Conservation (phyloP, 2,113 vertebrate genomes). For the Campylomormyrus tamandua region DNA sequence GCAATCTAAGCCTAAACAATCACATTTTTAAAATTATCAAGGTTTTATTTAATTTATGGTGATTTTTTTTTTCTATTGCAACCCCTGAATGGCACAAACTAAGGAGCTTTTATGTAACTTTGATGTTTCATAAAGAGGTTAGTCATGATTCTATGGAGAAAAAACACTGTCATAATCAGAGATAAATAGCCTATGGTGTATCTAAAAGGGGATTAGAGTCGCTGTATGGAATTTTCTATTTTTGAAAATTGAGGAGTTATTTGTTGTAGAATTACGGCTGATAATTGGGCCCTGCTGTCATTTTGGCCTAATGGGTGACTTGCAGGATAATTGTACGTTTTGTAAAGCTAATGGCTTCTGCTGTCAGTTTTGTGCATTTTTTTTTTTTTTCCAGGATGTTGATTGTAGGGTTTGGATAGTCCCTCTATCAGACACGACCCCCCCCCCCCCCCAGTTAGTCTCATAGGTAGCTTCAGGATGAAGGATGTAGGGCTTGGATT, state of each 20-base stretch:
- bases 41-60: neutral
- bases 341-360: slow-evolving; percentile 1
- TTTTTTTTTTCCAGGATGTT: neutral
- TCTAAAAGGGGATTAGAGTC: neutral
- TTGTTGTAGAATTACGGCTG: neutral
- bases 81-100: neutral
- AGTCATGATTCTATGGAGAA: neutral
- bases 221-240: neutral
- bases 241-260: slow-evolving; percentile 1
- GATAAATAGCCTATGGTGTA: neutral
- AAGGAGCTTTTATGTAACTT: neutral
- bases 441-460: neutral
- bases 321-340: slow-evolving; percentile 9
- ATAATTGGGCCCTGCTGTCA: neutral
- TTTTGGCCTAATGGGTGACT: neutral
- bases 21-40: neutral
- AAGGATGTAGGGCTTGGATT: neutral
- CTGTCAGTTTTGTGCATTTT: neutral
- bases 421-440: neutral
- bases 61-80: neutral
- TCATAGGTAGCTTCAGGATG: neutral
- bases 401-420: neutral
- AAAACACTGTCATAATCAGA: neutral
- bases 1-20: neutral
- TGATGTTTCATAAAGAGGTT: neutral